A percentile compares a stretch with the other conserved stretches of the same genome.
phyloP scores from a whole-genome alignment of 2,888 invertebrate genomes.

The Acanthosepion pharaonis region DNA sequence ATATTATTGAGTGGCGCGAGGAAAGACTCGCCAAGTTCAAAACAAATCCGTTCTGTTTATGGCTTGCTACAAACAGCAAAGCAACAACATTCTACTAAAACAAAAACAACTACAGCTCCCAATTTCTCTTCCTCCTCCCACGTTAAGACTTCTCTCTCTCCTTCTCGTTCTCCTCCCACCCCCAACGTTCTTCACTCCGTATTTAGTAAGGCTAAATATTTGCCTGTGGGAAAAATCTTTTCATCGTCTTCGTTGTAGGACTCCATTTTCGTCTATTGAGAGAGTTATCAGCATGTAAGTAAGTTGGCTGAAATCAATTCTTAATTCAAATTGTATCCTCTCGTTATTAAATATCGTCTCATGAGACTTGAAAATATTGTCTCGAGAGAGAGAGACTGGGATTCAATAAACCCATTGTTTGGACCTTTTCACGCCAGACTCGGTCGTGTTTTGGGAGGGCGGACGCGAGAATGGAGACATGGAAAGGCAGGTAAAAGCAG shows the following conservation, averaged over 20 bases:
- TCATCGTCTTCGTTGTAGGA: neutral
- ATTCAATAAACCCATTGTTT: constrained; percentile 5
- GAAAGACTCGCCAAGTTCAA: no score
- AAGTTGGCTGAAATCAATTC: neutral
- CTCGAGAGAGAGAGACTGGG: neutral
- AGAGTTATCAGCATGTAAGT: neutral
- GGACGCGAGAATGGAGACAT: neutral
- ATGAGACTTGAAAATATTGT: neutral
- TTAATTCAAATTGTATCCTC: constrained; percentile 21
- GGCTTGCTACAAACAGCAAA: no score
- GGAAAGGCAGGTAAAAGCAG: neutral
- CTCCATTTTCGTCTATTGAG: neutral
- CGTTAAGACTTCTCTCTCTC: neutral
- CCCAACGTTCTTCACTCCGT: neutral
- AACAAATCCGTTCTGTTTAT: no score
- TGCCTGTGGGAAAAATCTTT: neutral
- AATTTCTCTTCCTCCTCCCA: neutral
- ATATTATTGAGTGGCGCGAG: no score
- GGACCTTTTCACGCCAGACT: constrained; percentile 33
- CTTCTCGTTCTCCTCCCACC: neutral
- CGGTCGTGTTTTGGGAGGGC: neutral
- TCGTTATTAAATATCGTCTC: neutral
- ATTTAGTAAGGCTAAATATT: constrained; percentile 13
- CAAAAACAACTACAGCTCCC: no score
- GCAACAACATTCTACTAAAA: no score